Evolutionary conservation across 2,113 vertebrate species (phyloP).

Genomic region (Ophiodon elongatus): DNA sequence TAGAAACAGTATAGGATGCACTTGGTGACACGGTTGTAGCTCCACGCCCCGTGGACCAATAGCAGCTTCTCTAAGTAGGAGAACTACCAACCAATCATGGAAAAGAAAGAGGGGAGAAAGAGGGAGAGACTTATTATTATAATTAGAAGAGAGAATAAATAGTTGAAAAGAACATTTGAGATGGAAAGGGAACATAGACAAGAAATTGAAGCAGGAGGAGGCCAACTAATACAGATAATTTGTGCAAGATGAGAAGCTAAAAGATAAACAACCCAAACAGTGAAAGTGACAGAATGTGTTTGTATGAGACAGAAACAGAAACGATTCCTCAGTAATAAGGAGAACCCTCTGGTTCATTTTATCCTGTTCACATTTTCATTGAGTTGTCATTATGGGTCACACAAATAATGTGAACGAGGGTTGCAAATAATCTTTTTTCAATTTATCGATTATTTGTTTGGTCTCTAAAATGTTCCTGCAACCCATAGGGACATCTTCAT

Average conservation of each 20-base stretch:
- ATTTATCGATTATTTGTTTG: background rate
- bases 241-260: conserved; percentile 26
- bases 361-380: background rate
- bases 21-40: conserved; percentile 98
- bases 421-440: background rate
- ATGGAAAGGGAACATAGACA: background rate
- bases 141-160: background rate
- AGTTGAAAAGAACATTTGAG: conserved; percentile 5
- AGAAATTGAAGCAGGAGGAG: conserved; percentile 14
- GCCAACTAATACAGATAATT: conserved; percentile 30
- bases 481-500: background rate
- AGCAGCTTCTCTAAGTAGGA: conserved; percentile 96
- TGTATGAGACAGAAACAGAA: conserved; percentile 27
- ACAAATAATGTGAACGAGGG: background rate
- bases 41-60: conserved; percentile 98
- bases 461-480: background rate
- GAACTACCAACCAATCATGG: conserved; percentile 85
- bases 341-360: background rate
- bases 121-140: background rate
- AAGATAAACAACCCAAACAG: conserved; percentile 44
- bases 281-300: conserved; percentile 36
- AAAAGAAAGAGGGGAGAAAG: background rate
- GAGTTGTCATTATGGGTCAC: background rate
- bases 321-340: conserved; percentile 34
- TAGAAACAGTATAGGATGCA: conserved; percentile 99